Evolutionary conservation across 2,888 invertebrate species (phyloP).

Genomic region (Clepsis dumicolana): DNA sequence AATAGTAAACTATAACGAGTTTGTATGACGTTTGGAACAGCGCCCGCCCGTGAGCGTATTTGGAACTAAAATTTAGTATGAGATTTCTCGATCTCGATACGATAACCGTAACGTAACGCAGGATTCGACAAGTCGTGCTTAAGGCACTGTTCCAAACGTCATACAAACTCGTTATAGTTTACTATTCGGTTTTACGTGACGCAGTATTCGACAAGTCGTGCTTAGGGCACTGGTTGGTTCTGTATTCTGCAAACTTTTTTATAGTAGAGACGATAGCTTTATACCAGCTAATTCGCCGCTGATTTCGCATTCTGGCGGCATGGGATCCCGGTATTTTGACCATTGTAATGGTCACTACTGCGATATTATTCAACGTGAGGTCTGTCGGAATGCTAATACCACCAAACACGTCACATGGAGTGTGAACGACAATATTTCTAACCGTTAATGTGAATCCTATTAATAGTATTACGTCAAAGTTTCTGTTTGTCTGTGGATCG

Average conservation of each 20-base stretch:
- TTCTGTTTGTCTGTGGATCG: background rate
- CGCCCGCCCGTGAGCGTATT: too few relatives aligned
- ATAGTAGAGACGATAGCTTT: background rate
- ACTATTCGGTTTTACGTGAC: too few relatives aligned
- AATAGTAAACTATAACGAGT: too few relatives aligned
- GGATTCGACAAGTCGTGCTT: too few relatives aligned
- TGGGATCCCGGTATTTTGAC: slow-evolving; percentile 33
- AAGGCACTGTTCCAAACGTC: too few relatives aligned
- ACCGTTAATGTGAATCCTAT: slow-evolving; percentile 32
- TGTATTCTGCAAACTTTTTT: background rate
- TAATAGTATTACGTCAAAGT: background rate
- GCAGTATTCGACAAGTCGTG: too few relatives aligned
- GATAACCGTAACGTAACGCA: too few relatives aligned
- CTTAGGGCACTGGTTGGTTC: too few relatives aligned
- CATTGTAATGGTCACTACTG: slow-evolving; percentile 34
- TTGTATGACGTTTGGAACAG: too few relatives aligned
- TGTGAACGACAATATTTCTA: slow-evolving; percentile 39
- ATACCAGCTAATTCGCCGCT: slow-evolving; percentile 23
- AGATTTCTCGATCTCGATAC: too few relatives aligned
- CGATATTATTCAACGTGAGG: slow-evolving; percentile 26
- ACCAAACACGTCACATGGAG: slow-evolving; percentile 28
- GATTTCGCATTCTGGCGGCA: slow-evolving; percentile 16
- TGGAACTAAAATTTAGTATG: too few relatives aligned
- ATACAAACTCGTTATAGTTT: too few relatives aligned
- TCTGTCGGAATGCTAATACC: slow-evolving; percentile 26